Evolutionary conservation across 2,797 vertebrate species (phyloP).

Genomic region (Sphenopsis melanotis): DNA sequence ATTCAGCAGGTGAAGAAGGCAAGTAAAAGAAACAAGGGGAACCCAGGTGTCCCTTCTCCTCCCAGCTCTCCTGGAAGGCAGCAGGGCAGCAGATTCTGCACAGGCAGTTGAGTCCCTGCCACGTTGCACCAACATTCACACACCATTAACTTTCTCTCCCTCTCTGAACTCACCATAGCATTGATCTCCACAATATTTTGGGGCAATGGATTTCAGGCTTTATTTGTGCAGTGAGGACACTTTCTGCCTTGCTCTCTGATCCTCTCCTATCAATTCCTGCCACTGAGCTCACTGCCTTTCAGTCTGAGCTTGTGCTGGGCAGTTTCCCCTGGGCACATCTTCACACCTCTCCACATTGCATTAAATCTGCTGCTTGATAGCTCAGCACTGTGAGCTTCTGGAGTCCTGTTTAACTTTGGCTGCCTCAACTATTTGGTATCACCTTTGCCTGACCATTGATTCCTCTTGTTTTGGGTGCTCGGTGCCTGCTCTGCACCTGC

Average conservation of each 20-base stretch:
- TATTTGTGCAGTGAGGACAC: neutral
- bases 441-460: neutral
- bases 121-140: neutral
- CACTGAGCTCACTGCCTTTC: neutral
- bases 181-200: rapidly evolving
- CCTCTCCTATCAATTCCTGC: neutral
- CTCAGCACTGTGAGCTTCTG: neutral
- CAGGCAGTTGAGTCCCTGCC: neutral
- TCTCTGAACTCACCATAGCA: neutral
- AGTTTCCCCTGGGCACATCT: neutral
- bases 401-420: neutral
- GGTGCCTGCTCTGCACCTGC: neutral
- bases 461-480: neutral
- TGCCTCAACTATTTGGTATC: neutral
- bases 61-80: neutral
- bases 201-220: neutral
- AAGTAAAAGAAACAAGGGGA: neutral
- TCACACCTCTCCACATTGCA: neutral
- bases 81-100: neutral
- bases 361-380: neutral
- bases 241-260: neutral
- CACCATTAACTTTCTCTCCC: neutral
- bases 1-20: neutral
- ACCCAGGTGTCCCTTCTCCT: neutral
- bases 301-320: rapidly evolving